Conservation (phyloP, 2,797 vertebrate species). For the Eleutherodactylus coqui region DNA sequence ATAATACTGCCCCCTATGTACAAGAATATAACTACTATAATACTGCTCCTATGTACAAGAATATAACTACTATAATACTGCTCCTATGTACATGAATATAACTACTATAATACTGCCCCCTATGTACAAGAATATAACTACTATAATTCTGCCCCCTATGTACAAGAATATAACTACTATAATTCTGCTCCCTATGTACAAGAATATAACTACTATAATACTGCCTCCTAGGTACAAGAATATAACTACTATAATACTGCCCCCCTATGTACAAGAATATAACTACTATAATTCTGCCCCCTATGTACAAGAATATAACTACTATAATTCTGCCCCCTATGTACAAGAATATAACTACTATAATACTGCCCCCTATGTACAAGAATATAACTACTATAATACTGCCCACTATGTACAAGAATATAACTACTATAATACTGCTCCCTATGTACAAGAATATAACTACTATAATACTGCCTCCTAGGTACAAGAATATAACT, state of each 20-base stretch:
- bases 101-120: neutral
- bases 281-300: neutral
- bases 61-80: neutral
- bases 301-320: neutral
- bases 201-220: conserved; percentile 4
- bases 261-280: neutral
- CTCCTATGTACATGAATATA: neutral
- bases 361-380: conserved; percentile 7
- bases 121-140: too few species aligned
- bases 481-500: conserved; percentile 2
- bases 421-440: conserved; percentile 6
- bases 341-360: conserved; percentile 11
- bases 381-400: conserved; percentile 11
- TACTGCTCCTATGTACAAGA: neutral
- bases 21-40: conserved; percentile 7
- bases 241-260: conserved; percentile 13
- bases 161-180: neutral
- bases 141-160: neutral
- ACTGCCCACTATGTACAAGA: conserved; percentile 1
- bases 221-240: neutral
- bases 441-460: neutral
- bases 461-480: neutral
- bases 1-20: neutral
- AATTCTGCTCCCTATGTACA: neutral
- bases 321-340: neutral